Conservation (phyloP, 2,797 vertebrate species). For the Enteromius afrohamiltoni region DNA sequence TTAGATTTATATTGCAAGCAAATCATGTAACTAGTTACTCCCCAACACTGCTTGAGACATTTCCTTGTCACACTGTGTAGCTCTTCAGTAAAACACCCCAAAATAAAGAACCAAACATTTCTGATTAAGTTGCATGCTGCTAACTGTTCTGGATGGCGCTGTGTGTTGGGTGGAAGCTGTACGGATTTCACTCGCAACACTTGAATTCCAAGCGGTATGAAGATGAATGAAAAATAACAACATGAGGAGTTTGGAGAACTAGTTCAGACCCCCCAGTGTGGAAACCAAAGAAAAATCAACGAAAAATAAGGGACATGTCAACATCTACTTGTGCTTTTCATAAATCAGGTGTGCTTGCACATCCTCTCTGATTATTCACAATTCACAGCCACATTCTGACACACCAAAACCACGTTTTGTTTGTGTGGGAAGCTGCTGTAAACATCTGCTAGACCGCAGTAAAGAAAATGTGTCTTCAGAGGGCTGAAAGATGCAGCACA, state of each 20-base stretch:
- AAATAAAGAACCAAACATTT: background rate
- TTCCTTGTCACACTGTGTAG: background rate
- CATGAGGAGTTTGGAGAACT: background rate
- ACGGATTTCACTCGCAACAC: background rate
- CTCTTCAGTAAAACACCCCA: background rate
- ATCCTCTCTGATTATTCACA: conserved; percentile 47
- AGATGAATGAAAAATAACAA: conserved; percentile 9
- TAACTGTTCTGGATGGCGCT: background rate
- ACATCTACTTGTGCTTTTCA: conserved; percentile 22
- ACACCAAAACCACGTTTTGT: conserved; percentile 30
- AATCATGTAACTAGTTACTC: background rate
- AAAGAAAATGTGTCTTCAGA: conserved; percentile 49
- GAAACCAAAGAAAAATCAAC: conserved; percentile 33
- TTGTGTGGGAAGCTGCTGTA: conserved; percentile 44
- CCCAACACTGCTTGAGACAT: too few relatives aligned
- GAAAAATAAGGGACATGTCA: conserved; percentile 6
- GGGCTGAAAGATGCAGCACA: conserved; percentile 28
- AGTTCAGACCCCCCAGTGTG: conserved; percentile 3
- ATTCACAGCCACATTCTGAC: conserved; percentile 44
- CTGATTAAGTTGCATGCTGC: background rate
- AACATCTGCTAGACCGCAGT: conserved; percentile 33
- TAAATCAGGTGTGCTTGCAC: conserved; percentile 42
- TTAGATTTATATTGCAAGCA: background rate
- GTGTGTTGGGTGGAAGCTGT: background rate
- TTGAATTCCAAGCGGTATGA: background rate